Evolutionary conservation across 1,140 invertebrate species (phyloP).

Genomic region (Archivesica marissinica): DNA sequence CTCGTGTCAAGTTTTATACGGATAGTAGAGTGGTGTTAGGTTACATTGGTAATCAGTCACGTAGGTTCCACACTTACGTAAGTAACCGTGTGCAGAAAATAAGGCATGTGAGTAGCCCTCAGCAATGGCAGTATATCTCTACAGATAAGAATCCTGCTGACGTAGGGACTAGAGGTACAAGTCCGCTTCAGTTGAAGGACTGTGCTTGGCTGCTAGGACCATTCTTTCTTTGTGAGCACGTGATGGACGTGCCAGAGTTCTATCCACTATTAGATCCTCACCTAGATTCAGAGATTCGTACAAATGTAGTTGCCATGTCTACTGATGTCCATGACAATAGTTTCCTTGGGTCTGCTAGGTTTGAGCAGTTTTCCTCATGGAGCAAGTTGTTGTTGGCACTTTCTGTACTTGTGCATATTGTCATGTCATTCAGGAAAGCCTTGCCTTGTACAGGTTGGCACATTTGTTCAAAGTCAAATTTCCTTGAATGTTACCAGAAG

Average conservation of each 20-base stretch:
- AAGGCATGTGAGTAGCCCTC: neutral
- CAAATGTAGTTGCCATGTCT: neutral
- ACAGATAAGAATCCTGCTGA: slow-evolving; percentile 48
- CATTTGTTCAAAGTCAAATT: neutral
- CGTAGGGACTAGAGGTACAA: neutral
- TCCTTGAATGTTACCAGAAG: neutral
- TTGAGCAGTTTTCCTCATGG: slow-evolving; percentile 14
- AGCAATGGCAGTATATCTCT: slow-evolving; percentile 49
- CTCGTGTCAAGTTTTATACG: slow-evolving; percentile 1
- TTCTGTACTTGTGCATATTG: neutral
- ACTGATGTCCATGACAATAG: neutral
- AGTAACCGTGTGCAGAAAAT: slow-evolving; percentile 43
- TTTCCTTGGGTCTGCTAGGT: neutral
- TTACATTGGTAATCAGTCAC: slow-evolving; percentile 52
- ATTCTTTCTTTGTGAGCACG: slow-evolving; percentile 15
- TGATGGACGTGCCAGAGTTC: too few relatives aligned
- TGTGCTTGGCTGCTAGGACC: neutral
- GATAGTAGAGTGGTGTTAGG: slow-evolving; percentile 54
- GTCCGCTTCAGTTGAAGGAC: neutral
- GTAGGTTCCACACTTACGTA: slow-evolving; percentile 46
- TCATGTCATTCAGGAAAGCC: neutral
- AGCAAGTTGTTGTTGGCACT: neutral
- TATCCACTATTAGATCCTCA: slow-evolving; percentile 8
- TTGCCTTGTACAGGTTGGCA: neutral
- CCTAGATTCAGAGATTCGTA: slow-evolving; percentile 31